Percentiles rank a stretch among this genome's conserved stretches.
Evolutionary conservation across 2,888 invertebrate species (phyloP).

Genomic region (Caenorhabditis sp.): DNA sequence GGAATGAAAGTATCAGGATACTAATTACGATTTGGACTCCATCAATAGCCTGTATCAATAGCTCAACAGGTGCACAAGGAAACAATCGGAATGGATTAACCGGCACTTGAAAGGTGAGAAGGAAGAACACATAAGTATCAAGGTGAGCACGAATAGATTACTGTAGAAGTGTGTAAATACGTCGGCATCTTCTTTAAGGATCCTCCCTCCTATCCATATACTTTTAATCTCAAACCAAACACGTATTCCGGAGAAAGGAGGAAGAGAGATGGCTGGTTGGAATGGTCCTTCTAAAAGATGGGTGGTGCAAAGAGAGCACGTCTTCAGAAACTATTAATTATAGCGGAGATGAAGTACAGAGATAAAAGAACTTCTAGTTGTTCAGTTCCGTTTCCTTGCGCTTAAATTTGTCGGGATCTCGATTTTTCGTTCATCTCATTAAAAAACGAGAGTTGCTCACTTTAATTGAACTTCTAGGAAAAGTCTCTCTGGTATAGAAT

Average conservation of each 20-base stretch:
- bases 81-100: slow-evolving; percentile 21
- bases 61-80: slow-evolving; percentile 24
- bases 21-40: too few species aligned
- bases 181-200: slow-evolving; percentile 40
- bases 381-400: neutral
- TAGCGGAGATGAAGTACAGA: neutral
- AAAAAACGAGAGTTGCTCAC: too few species aligned
- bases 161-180: slow-evolving; percentile 61
- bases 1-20: too few species aligned
- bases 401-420: neutral
- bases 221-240: slow-evolving; percentile 30
- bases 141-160: slow-evolving; percentile 45
- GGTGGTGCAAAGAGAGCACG: neutral
- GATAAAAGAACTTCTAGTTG: neutral
- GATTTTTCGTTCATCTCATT: too few species aligned
- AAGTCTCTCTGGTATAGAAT: too few species aligned
- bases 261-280: slow-evolving; percentile 20
- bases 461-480: too few species aligned
- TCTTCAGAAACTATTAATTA: neutral
- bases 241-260: slow-evolving; percentile 30
- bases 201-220: slow-evolving; percentile 13
- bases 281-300: slow-evolving; percentile 6
- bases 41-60: too few species aligned
- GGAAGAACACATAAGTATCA: slow-evolving; percentile 38
- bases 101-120: slow-evolving; percentile 36